Conservation (phyloP, 2,797 vertebrate species). For the Sitta carolinensis region DNA sequence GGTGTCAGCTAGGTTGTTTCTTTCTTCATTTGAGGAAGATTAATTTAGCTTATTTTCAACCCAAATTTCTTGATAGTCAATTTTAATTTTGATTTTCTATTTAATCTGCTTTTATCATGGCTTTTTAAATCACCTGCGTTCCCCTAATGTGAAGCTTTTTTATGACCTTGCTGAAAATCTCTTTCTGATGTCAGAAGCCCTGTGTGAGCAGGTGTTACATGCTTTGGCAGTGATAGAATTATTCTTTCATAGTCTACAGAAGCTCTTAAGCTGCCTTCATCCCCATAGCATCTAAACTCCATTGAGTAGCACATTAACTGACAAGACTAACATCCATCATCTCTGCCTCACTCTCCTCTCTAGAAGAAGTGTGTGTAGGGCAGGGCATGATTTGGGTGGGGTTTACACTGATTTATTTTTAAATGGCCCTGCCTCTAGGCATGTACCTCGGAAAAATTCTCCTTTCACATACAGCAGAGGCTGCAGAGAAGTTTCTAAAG, state of each 20-base stretch:
- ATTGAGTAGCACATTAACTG: slow-evolving; percentile 35
- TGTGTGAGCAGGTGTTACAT: neutral
- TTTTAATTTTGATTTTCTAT: slow-evolving; percentile 2
- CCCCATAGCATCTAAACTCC: slow-evolving; percentile 18
- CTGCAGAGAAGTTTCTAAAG: neutral
- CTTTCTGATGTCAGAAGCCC: slow-evolving; percentile 2
- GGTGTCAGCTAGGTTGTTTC: neutral
- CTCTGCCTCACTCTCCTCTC: slow-evolving; percentile 1
- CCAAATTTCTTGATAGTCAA: neutral
- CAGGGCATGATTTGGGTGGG: neutral
- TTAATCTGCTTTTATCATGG: neutral
- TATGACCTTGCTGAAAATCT: neutral
- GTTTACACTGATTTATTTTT: neutral
- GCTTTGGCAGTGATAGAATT: slow-evolving; percentile 27
- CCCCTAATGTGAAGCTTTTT: neutral
- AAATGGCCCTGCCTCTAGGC: neutral
- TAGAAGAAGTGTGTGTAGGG: neutral
- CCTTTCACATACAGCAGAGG: neutral
- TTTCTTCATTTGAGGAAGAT: neutral
- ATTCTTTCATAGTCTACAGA: slow-evolving; percentile 38
- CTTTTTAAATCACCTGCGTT: neutral
- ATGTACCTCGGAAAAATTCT: neutral
- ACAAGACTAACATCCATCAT: slow-evolving; percentile 32
- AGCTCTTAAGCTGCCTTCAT: slow-evolving; percentile 33
- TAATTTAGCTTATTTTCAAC: slow-evolving; percentile 1